Evolutionary conservation across 2,113 vertebrate genomes (phyloP), one percentile per base, ranked within the genome.

Genomic region (Suricata suricatta): DNA sequence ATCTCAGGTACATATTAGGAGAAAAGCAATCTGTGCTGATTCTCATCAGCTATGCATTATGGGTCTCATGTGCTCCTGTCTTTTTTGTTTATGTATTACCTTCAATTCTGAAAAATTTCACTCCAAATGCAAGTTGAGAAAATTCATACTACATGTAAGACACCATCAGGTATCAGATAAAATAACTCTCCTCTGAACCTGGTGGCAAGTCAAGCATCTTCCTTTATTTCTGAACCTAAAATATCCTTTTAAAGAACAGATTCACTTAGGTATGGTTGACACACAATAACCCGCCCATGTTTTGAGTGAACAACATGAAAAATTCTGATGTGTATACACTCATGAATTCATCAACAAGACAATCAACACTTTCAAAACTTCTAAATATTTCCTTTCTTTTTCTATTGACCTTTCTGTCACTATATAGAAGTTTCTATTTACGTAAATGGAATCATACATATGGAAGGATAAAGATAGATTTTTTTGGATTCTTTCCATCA

Each of bases 21-120:
- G 54, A 80, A 92, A 96, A 91, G 21, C 25, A 41, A 80, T 76
- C 50, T 85, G 44, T 77, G 72, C 63, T 93, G 69, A 95, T 69
- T 95, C 94, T 91, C 17, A 96, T 1, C 38, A 95, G 66, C 52
- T 54, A 80, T 93, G 83, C 96, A 85, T 96, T 91, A 90, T 29
- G n/a, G 38, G 66, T 64, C 69, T 31, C 38, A 27, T n/a, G 29
- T 66, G 31, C 14, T 81, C 63, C 47, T 76, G 21, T 52, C 8
- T 74, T 72, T 76, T 72, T 44, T 60, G 41, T 38, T 93, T 63
- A 83, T 23, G 23, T 86, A 54, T 81, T 91, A 88, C 27, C 54
- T 72, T 83, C 8, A 68, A 54, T 74, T 83, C 80, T 76, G 31
- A 72, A 93, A 25, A 97, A 79, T 79, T 96, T 96, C 54, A 87